Evolutionary conservation across 2,888 invertebrate genomes (phyloP), one percentile per base, ranked within the genome.

Genomic region (Nephrocerus scutellatus): DNA sequence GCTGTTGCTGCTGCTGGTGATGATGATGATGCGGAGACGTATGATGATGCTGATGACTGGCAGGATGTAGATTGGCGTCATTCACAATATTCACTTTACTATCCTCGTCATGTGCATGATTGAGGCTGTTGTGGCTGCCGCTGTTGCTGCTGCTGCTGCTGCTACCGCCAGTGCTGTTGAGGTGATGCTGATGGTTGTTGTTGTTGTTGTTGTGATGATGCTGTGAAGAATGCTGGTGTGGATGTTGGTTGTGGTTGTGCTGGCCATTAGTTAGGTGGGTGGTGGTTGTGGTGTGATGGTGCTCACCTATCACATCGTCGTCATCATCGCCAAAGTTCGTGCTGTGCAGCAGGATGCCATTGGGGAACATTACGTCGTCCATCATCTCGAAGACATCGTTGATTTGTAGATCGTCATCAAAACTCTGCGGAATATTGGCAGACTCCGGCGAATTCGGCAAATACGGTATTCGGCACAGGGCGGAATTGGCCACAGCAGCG

Each of bases 51-150:
- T 55, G 53, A 51, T 59, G 55, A 53, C 64, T 63, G 46, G 66
- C 65, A 45, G 60, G 57, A 56, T 66, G 62, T 43, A 66, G 44
- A 52, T 64, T 66, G 30, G 65, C 59, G 53, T 66, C 66, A 36
- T 65, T 61, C 12, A 66, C 60, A 50, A 65, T 63, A 34, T 58
- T 60, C 13, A 57, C 55, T 43, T 62, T 60, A 10, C 53, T 51
- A 44, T 63, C 58, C 25, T 36, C 41, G 26, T 43, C 41, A 31
- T 15, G 15, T 13, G 9, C 29, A 18, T 43, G 31, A 21, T 40
- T 42, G 32, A 52, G 54, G 18, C 50, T 52, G 39, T 52, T 52
- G 23, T 60, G 54, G 37, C 42, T 50, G 32, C 43, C 34, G 15
- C 30, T 38, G 39, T 30, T 41, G 19, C 14, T 30, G 10, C 3